Percentiles rank a stretch among this genome's conserved stretches.
phyloP scores from a whole-genome alignment of 2,888 invertebrate genomes.

The Plutella xylostella region DNA sequence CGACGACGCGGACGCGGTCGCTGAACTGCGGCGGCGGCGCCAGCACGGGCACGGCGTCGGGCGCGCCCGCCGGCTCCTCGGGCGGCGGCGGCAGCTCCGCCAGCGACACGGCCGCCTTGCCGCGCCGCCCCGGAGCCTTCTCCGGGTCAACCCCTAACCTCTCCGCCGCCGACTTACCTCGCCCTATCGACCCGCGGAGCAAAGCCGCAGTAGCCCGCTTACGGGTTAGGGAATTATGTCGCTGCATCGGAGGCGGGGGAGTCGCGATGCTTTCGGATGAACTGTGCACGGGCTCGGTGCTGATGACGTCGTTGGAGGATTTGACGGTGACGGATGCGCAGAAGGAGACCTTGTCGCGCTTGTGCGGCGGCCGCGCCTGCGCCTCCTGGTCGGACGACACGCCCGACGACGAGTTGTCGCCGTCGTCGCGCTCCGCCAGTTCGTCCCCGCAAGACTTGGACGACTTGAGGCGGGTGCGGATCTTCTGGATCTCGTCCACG shows the following conservation, averaged over 20 bases:
- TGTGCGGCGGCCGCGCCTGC: conserved; percentile 37
- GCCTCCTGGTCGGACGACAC: conserved; percentile 87
- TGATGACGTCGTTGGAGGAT: conserved; percentile 63
- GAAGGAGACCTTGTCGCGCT: conserved; percentile 61
- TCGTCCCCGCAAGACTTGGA: conserved; percentile 91
- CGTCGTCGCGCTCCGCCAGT: conserved; percentile 78
- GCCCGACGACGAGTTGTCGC: conserved; percentile 89
- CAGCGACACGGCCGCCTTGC: conserved; percentile 78
- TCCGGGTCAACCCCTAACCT: conserved; percentile 52
- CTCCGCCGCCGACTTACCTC: conserved; percentile 51
- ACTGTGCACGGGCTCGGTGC: conserved; percentile 64
- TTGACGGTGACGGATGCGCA: conserved; percentile 63
- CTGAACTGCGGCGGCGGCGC: conserved; percentile 94
- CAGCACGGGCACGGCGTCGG: conserved; percentile 63
- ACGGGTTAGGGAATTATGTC: conserved; percentile 73
- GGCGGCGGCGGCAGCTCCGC: conserved; percentile 86
- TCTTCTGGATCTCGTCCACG: conserved; percentile 90
- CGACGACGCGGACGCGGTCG: conserved; percentile 87
- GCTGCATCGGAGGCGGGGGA: conserved; percentile 57
- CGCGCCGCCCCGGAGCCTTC: conserved; percentile 54
- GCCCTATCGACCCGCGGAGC: conserved; percentile 45
- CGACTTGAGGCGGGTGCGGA: conserved; percentile 84
- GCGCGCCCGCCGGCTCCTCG: conserved; percentile 69
- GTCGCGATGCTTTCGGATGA: conserved; percentile 56
- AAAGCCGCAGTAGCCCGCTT: conserved; percentile 72